Evolutionary conservation across 1,140 invertebrate genomes (phyloP), one percentile per base, ranked within the genome.

Genomic region (Elysia chlorotica): DNA sequence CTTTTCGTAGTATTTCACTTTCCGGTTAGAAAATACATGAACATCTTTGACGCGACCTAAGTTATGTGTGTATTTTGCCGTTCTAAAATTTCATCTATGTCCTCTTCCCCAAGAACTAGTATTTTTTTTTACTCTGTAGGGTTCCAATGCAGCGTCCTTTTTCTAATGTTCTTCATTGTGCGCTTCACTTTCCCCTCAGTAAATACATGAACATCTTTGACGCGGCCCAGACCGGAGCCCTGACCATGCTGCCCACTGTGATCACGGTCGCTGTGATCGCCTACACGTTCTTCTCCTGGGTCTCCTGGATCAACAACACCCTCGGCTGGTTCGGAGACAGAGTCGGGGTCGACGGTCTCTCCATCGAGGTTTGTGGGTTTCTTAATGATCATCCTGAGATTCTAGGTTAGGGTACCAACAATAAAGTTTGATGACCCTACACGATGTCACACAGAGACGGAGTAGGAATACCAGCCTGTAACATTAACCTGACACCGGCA

Each of bases 341-440:
- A 28, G 71, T 73, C 28, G 65, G 65, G 35, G 36, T 67, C 48
- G 17, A 33, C 19, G 31, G 59, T 2, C 65, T 73, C 1, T 66
- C 63, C 36, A 38, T 67, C 6, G 71, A 73, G 71, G 71, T 66
- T 56, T 56, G 54, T 56, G n/a, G n/a, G n/a, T n/a, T n/a, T n/a
- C n/a, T n/a, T n/a, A n/a, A n/a, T n/a, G n/a, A n/a, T n/a, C n/a
- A n/a, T n/a, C n/a, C n/a, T n/a, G n/a, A n/a, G n/a, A n/a, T n/a
- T n/a, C n/a, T n/a, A n/a, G n/a, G n/a, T n/a, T n/a, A n/a, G n/a
- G n/a, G n/a, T n/a, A n/a, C n/a, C n/a, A n/a, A n/a, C n/a, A n/a
- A n/a, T n/a, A n/a, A n/a, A n/a, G n/a, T n/a, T n/a, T n/a, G n/a
- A n/a, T n/a, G n/a, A n/a, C n/a, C n/a, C n/a, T n/a, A n/a, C n/a